phyloP scores from a whole-genome alignment of 2,113 vertebrate species.

The Aythya baeri region DNA sequence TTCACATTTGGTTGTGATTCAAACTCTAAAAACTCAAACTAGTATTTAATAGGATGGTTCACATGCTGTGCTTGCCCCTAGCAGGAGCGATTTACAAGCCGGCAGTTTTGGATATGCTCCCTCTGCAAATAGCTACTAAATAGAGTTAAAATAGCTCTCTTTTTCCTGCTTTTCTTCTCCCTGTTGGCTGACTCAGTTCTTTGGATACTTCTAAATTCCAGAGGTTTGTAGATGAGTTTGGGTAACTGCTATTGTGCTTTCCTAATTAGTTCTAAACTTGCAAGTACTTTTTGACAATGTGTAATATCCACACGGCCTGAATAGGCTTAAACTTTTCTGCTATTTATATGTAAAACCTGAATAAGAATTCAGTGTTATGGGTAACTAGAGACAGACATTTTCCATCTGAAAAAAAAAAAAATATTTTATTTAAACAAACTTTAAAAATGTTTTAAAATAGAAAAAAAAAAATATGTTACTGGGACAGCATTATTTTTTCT shows the following conservation, averaged over 20 bases:
- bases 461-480: neutral
- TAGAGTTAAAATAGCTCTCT: neutral
- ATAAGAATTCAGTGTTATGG: neutral
- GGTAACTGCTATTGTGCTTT: rapidly evolving
- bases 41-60: neutral
- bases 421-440: neutral
- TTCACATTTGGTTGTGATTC: neutral
- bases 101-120: neutral
- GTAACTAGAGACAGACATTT: neutral
- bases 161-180: neutral
- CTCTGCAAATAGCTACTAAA: neutral
- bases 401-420: neutral
- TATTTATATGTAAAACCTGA: neutral
- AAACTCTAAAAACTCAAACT: neutral
- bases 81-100: neutral
- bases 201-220: neutral
- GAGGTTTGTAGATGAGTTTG: neutral
- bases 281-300: neutral
- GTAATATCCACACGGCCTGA: neutral
- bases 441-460: neutral
- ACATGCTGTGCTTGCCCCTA: neutral
- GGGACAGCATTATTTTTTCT: neutral
- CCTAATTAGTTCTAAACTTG: neutral
- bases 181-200: neutral
- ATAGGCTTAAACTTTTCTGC: neutral